Evolutionary conservation across 2,113 vertebrate species (phyloP).

Genomic region (Panthera uncia): DNA sequence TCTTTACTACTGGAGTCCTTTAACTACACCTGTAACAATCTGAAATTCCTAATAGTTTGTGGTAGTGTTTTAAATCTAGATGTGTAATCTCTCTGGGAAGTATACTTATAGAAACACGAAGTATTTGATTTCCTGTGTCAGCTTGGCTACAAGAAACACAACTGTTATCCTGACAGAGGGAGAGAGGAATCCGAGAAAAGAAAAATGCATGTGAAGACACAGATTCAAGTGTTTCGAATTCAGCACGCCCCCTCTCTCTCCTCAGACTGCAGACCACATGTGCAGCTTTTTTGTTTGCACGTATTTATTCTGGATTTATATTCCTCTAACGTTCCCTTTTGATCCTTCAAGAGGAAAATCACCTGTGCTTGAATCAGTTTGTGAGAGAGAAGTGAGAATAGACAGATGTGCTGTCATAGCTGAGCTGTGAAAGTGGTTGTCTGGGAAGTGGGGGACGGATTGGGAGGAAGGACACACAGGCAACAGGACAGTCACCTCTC

Average conservation of each 20-base stretch:
- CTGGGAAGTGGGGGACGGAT: neutral
- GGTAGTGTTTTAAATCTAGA: constrained; percentile 74
- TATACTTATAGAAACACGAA: constrained; percentile 71
- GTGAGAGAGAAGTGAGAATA: neutral
- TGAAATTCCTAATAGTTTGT: constrained; percentile 66
- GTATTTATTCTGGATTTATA: neutral
- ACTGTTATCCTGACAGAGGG: neutral
- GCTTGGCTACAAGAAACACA: constrained; percentile 55
- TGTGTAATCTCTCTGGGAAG: constrained; percentile 64
- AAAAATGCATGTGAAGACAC: neutral
- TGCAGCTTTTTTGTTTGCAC: constrained; percentile 13
- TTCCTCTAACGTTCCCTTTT: neutral
- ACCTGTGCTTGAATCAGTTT: neutral
- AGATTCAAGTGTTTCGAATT: neutral
- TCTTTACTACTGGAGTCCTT: constrained; percentile 80
- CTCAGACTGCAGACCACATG: neutral
- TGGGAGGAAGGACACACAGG: neutral
- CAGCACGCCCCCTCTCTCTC: neutral
- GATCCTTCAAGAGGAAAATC: neutral
- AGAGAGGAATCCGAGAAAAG: neutral
- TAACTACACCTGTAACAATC: constrained; percentile 62
- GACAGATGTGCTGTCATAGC: neutral
- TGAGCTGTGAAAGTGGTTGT: neutral
- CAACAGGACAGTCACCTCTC: neutral
- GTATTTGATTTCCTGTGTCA: constrained; percentile 52